These are phyloP conservation scores for Ooceraea biroi DNA, from an alignment of 1,140 invertebrate species.

Conservation along the genomic window DNA sequence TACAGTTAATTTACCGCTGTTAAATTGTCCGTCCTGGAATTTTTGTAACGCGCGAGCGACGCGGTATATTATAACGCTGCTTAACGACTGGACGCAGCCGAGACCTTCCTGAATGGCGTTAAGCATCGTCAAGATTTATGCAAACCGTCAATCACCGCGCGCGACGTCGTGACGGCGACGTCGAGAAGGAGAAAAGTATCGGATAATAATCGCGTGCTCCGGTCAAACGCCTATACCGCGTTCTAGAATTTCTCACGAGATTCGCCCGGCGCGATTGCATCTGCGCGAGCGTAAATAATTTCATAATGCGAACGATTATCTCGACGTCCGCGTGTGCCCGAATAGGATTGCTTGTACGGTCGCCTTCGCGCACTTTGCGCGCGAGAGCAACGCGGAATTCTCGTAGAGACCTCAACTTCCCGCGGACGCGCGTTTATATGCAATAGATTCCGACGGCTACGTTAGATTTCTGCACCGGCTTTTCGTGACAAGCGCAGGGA, in stretches of 20 bases:
- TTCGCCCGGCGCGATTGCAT: neutral
- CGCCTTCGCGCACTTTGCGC: neutral
- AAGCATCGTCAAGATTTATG: conserved; percentile 67
- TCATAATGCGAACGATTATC: conserved; percentile 56
- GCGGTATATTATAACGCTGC: conserved; percentile 42
- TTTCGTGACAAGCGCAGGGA: neutral
- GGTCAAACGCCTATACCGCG: conserved; percentile 60
- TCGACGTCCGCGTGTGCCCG: conserved; percentile 28
- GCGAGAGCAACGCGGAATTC: conserved; percentile 1
- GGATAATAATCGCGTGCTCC: conserved; percentile 64
- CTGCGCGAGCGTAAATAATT: conserved; percentile 43
- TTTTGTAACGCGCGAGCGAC: neutral
- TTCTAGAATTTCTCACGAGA: conserved; percentile 58
- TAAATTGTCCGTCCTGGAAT: conserved; percentile 13
- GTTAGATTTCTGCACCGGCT: neutral
- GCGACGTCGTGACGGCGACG: conserved; percentile 39
- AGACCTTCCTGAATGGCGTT: conserved; percentile 64
- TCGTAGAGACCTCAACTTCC: neutral
- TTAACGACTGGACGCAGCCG: conserved; percentile 55
- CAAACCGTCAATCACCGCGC: conserved; percentile 63
- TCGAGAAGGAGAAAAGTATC: conserved; percentile 53
- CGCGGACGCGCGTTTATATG: conserved; percentile 19
- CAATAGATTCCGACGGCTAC: neutral
- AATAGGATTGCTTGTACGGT: neutral
- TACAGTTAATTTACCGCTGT: neutral